Evolutionary conservation across 30 jellyfish, hydroid and myxozoan species (phyloP).

Genomic region (Nemopilema nomurai): DNA sequence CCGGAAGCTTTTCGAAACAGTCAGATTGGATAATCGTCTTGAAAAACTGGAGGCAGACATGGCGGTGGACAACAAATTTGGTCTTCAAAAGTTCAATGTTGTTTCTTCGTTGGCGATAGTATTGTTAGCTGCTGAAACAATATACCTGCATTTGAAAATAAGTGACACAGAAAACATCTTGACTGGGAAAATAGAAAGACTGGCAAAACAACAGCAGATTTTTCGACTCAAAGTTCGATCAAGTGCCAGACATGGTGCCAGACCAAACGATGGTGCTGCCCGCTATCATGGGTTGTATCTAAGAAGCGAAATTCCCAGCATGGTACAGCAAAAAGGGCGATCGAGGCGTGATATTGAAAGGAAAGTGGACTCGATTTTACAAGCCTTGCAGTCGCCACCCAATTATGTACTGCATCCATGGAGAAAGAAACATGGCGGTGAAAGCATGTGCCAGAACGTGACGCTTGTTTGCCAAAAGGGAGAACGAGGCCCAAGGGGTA

Average conservation of each 20-base stretch:
- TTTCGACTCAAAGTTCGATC: not conserved
- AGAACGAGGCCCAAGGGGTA: constrained; percentile 31
- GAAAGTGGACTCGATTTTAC: not conserved
- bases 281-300: not conserved
- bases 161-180: not conserved
- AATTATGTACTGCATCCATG: not conserved
- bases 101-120: not conserved
- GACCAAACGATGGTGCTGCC: not conserved
- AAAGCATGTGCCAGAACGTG: constrained; percentile 1
- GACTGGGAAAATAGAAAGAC: not conserved
- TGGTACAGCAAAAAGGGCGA: not conserved
- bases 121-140: constrained; percentile 12
- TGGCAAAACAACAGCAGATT: not conserved
- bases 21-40: too few species aligned
- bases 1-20: too few species aligned
- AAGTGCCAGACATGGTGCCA: not conserved
- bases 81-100: not conserved
- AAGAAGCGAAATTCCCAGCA: not conserved
- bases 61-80: not conserved
- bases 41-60: not conserved
- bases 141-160: constrained; percentile 1
- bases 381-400: constrained; percentile 1
- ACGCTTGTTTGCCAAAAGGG: constrained; percentile 23
- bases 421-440: not conserved
- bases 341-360: not conserved